phyloP scores from a whole-genome alignment of 2,113 vertebrate genomes.

The Ochotona princeps region DNA sequence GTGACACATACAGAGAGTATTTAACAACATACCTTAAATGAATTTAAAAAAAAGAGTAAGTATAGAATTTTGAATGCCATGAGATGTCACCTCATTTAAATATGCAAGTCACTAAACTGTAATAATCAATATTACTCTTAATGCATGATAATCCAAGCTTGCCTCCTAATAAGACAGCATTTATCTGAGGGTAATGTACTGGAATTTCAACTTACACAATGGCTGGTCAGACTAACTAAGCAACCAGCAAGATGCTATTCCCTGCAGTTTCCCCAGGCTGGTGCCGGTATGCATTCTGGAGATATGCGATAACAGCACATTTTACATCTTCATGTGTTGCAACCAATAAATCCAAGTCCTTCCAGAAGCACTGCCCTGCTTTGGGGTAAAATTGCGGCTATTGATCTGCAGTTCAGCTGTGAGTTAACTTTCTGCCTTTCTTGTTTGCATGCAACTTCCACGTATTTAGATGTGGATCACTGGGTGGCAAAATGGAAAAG shows the following conservation, averaged over 20 bases:
- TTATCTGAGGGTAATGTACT: not conserved
- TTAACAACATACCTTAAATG: not conserved
- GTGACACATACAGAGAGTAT: not conserved
- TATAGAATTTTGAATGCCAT: conserved; percentile 3
- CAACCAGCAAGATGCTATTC: conserved; percentile 25
- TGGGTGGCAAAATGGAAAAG: conserved; percentile 39
- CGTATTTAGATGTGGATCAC: conserved; percentile 59
- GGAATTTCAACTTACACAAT: conserved; percentile 19
- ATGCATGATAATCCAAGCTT: conserved; percentile 17
- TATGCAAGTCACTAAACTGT: conserved; percentile 8
- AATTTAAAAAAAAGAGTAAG: conserved; percentile 7
- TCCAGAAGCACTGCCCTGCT: conserved; percentile 60
- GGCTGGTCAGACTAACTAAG: not conserved
- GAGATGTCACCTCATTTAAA: conserved; percentile 42
- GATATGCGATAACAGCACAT: conserved; percentile 61
- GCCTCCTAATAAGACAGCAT: not conserved
- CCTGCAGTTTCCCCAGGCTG: conserved; percentile 24
- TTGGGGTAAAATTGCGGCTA: conserved; percentile 68
- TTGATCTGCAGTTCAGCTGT: conserved; percentile 64
- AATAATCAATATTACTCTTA: conserved; percentile 36
- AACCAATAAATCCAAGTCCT: conserved; percentile 71
- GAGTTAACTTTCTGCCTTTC: conserved; percentile 52
- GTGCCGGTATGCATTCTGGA: conserved; percentile 62
- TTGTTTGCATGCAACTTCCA: not conserved
- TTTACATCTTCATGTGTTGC: conserved; percentile 70